Percentiles rank a stretch among this genome's conserved stretches.
These are phyloP conservation scores for Alauda arvensis DNA, from an alignment of 2,797 vertebrate species.

Conservation along the genomic window DNA sequence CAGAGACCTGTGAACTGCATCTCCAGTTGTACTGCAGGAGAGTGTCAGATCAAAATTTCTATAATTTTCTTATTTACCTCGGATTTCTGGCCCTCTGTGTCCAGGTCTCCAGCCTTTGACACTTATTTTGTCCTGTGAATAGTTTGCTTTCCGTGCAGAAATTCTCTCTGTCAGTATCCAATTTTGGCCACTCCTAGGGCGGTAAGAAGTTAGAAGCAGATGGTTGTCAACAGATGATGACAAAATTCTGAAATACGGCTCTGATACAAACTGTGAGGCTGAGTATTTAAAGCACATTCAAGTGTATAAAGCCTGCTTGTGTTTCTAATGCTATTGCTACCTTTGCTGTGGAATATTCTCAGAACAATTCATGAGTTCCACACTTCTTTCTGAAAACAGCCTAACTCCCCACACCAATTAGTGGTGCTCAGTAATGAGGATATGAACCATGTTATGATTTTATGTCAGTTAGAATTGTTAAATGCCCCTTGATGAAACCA, in stretches of 20 bases:
- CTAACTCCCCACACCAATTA: slow-evolving; percentile 16
- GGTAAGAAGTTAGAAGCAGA: slow-evolving; percentile 1
- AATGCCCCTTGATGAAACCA: background rate
- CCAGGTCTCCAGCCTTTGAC: background rate
- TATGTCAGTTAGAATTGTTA: background rate
- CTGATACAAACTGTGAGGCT: slow-evolving; percentile 3
- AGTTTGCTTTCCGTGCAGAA: slow-evolving; percentile 15
- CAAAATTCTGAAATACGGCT: slow-evolving; percentile 18
- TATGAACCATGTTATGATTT: background rate
- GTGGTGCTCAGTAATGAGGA: background rate
- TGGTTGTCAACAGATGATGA: slow-evolving; percentile 26
- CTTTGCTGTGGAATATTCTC: background rate
- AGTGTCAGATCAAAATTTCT: background rate
- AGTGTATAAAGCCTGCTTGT: background rate
- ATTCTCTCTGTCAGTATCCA: background rate
- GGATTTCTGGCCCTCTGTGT: background rate
- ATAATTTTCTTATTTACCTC: background rate
- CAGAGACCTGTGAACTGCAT: background rate
- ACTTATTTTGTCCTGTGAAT: background rate
- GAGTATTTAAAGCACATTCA: background rate
- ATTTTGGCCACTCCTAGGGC: background rate
- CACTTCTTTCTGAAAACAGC: background rate
- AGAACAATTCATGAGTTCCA: accelerated
- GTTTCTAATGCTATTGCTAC: background rate
- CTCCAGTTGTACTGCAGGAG: background rate